A percentile compares a stretch with the other conserved stretches of the same genome.
Evolutionary conservation across 2,888 invertebrate genomes (phyloP).

Genomic region (Lithodes maja): DNA sequence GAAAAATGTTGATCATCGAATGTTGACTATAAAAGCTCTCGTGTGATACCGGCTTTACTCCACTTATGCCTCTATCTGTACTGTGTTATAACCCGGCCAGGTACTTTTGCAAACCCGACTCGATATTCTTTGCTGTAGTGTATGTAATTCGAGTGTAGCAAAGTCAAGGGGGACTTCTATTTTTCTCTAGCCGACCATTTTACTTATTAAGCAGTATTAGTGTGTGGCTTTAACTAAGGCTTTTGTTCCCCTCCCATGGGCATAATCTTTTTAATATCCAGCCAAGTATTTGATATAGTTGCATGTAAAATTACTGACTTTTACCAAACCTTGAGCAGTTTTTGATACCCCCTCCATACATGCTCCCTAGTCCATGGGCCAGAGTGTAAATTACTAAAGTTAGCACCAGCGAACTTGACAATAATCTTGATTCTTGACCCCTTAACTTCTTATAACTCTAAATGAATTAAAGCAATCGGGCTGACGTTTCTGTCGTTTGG

Average conservation of each 20-base stretch:
- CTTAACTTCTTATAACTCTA: too few species aligned
- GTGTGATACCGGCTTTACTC: constrained; percentile 8
- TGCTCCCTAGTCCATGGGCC: too few species aligned
- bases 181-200: constrained; percentile 17
- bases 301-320: constrained; percentile 27
- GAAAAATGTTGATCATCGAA: not conserved
- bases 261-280: not conserved
- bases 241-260: constrained; percentile 5
- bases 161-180: constrained; percentile 50
- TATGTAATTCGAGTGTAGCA: constrained; percentile 39
- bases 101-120: constrained; percentile 39
- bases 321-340: not conserved
- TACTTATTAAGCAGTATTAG: constrained; percentile 4
- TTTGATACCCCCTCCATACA: not conserved
- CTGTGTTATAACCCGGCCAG: constrained; percentile 28
- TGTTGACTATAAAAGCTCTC: constrained; percentile 9
- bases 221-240: not conserved
- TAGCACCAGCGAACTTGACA: too few species aligned
- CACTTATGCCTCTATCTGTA: constrained; percentile 31
- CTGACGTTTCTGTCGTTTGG: too few species aligned
- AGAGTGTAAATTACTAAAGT: too few species aligned
- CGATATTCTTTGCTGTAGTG: constrained; percentile 43
- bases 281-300: constrained; percentile 25
- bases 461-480: too few species aligned
- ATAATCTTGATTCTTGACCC: too few species aligned